Base-by-base conservation (phyloP, 2,888 invertebrate genomes). In the Chrysolina oricalcia region DNA sequence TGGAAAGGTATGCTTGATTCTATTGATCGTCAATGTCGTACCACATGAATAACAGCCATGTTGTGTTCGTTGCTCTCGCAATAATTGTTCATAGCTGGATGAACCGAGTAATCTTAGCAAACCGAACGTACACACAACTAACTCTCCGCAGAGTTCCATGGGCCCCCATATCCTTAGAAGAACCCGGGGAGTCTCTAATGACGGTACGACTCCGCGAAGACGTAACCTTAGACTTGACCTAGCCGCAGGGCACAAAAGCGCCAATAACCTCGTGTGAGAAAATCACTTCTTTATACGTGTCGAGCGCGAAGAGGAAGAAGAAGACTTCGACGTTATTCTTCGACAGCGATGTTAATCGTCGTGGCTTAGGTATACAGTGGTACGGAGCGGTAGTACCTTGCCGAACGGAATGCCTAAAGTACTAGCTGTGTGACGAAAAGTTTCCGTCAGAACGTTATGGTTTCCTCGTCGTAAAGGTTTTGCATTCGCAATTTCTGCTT, bases 191-290 rank as follows among this genome's bases (percentile, higher is more conserved):
- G 64, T 68, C 68, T 68, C 68, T 68, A 68, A 68, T 68, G 68
- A 69, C 67, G 46, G 35, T 63, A 62, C 71, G 50, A 75, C 72
- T 66, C 73, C 53, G 76, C 76, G 66, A 78, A 78, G 76, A 75
- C 68, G 71, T 80, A 78, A 81, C 81, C 81, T 78, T 75, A 75
- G 78, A 75, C 76, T 75, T 81, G 81, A 78, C 80, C 80, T 78
- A 79, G 80, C 82, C 82, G 78, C 77, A 72, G 78, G 80, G 74
- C 59, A 50, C 73, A 73, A 70, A 77, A 78, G 80, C 82, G 84
- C 82, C 84, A 83, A 84, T 81, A 82, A 84, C 84, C 84, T 83
- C 83, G 81, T 83, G 83, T 84, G 83, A 84, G 84, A 82, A 83
- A 77, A 79, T 79, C 80, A 64, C 74, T 65, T 73, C 76, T 50